phyloP scores from a whole-genome alignment of 2,797 vertebrate genomes.

The Glossophaga mutica region DNA sequence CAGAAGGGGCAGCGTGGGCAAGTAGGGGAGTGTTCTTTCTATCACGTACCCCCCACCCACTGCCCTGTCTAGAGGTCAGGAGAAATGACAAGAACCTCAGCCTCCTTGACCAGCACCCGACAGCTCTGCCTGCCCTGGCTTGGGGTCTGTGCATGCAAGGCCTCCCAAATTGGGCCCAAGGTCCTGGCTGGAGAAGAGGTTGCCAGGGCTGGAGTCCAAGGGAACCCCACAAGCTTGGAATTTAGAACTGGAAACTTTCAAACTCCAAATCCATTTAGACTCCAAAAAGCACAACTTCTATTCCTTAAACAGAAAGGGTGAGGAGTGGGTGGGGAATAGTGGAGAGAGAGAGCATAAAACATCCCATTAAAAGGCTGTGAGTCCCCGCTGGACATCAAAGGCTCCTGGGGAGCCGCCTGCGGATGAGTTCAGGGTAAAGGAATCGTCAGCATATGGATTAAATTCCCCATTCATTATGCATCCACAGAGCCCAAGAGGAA shows the following conservation, averaged over 20 bases:
- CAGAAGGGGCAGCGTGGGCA: accelerated
- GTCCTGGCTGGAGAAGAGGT: neutral
- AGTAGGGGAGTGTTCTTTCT: neutral
- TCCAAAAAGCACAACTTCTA: neutral
- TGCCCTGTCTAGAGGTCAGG: accelerated
- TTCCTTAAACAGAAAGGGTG: neutral
- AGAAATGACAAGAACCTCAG: neutral
- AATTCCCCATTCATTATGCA: slow-evolving; percentile 20
- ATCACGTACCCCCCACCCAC: neutral
- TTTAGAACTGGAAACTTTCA: neutral
- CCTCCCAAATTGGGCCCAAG: neutral
- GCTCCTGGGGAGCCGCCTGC: neutral
- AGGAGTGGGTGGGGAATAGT: neutral
- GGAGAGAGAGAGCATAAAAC: neutral
- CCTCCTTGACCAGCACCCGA: too few species aligned
- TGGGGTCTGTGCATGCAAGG: neutral
- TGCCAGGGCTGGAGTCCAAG: neutral
- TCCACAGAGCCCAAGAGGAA: neutral
- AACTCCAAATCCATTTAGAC: slow-evolving; percentile 8
- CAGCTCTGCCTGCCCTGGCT: neutral
- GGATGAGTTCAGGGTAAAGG: slow-evolving; percentile 50
- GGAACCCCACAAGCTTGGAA: neutral
- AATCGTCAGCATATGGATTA: slow-evolving; percentile 41
- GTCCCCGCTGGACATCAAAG: slow-evolving; percentile 36
- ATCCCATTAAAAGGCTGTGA: neutral